phyloP scores from a whole-genome alignment of 2,797 vertebrate species.

The Chaenodraco wilsoni region DNA sequence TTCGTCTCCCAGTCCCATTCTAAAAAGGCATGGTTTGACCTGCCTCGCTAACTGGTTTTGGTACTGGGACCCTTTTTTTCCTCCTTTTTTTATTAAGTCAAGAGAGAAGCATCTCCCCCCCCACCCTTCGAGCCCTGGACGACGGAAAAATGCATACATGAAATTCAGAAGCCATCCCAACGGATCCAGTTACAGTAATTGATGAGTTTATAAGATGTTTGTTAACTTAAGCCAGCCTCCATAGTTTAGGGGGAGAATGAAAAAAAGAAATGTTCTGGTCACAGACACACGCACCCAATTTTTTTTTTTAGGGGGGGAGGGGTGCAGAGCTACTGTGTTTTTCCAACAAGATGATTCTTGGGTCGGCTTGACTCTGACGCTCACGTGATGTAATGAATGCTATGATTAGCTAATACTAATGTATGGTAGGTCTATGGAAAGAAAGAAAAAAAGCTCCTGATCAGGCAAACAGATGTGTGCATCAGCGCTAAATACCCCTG shows the following conservation, averaged over 20 bases:
- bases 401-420: conserved; percentile 67
- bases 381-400: conserved; percentile 65
- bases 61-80: conserved; percentile 20
- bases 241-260: conserved; percentile 60
- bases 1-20: conserved; percentile 44
- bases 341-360: conserved; percentile 66
- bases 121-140: conserved; percentile 50
- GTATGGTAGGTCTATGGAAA: conserved; percentile 66
- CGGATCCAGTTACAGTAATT: conserved; percentile 81
- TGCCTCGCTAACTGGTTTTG: conserved; percentile 40
- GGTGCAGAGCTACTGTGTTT: conserved; percentile 68
- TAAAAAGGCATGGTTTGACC: conserved; percentile 53
- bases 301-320: not conserved
- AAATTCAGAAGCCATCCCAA: conserved; percentile 81
- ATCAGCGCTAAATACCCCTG: conserved; percentile 76
- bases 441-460: conserved; percentile 63
- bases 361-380: conserved; percentile 48
- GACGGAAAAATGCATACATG: conserved; percentile 77
- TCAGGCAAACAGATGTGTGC: conserved; percentile 83
- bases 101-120: conserved; percentile 50
- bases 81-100: conserved; percentile 26
- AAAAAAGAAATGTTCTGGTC: conserved; percentile 63
- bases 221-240: conserved; percentile 72
- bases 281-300: conserved; percentile 31
- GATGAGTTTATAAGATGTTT: conserved; percentile 83